Conservation (phyloP, 2,797 vertebrate genomes). For the Argya squamiceps region DNA sequence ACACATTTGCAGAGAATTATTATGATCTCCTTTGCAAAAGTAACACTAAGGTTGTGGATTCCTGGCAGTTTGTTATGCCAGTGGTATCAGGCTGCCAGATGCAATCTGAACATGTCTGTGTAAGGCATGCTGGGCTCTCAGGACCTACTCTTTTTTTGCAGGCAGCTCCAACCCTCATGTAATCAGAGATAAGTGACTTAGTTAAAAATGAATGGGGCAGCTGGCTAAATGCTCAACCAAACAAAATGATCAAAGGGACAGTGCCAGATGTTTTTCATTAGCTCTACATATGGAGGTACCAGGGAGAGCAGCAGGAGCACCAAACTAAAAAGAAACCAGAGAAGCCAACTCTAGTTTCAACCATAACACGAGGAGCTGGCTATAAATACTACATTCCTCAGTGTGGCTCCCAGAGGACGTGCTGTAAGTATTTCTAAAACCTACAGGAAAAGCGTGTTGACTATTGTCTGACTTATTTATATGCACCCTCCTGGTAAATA, state of each 20-base stretch:
- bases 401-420: slow-evolving; percentile 38
- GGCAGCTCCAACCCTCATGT: slow-evolving; percentile 41
- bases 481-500: background rate
- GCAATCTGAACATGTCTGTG: background rate
- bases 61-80: background rate
- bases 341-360: slow-evolving; percentile 75
- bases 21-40: background rate
- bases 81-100: slow-evolving; percentile 1
- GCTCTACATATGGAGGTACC: slow-evolving; percentile 58
- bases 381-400: slow-evolving; percentile 69
- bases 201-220: slow-evolving; percentile 72
- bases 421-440: slow-evolving; percentile 53
- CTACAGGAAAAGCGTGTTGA: slow-evolving; percentile 36
- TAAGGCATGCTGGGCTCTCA: background rate
- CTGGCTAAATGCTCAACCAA: slow-evolving; percentile 73
- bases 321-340: slow-evolving; percentile 72
- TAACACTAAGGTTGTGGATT: background rate
- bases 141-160: background rate
- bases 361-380: slow-evolving; percentile 63
- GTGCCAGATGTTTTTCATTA: slow-evolving; percentile 77
- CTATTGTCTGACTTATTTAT: slow-evolving; percentile 62
- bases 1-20: background rate
- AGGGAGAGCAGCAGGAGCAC: slow-evolving; percentile 70
- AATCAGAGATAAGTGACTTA: slow-evolving; percentile 64
- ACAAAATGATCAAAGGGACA: slow-evolving; percentile 72